phyloP scores from a whole-genome alignment of 2,113 vertebrate species.

The Engystomops pustulosus region DNA sequence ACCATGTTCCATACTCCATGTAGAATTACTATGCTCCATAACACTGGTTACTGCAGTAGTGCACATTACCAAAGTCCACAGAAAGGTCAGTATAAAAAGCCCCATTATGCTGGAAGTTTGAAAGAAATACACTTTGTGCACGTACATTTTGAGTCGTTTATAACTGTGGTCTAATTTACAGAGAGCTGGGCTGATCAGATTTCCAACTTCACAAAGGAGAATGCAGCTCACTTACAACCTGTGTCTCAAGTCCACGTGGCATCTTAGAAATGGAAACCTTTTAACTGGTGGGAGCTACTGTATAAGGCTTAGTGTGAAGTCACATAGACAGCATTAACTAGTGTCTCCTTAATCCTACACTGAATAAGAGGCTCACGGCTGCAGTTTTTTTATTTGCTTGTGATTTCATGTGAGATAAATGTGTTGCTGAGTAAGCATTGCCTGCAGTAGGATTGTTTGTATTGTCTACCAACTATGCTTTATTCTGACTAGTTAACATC shows the following conservation, averaged over 20 bases:
- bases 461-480: conserved; percentile 63
- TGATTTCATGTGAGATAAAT: conserved; percentile 68
- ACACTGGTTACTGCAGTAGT: too few relatives aligned
- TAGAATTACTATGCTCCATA: too few relatives aligned
- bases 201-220: neutral
- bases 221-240: neutral
- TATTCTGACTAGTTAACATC: conserved; percentile 51
- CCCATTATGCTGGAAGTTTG: neutral
- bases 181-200: neutral
- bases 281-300: neutral
- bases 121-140: neutral
- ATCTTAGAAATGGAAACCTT: conserved; percentile 32
- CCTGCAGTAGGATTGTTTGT: conserved; percentile 60
- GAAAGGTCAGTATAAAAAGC: neutral
- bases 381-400: conserved; percentile 73
- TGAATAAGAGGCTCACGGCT: conserved; percentile 75
- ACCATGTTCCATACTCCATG: too few relatives aligned
- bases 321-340: conserved; percentile 54
- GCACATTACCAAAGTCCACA: too few relatives aligned
- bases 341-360: conserved; percentile 73
- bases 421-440: conserved; percentile 72
- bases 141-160: neutral
- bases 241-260: neutral
- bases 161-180: neutral
- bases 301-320: conserved; percentile 37